Evolutionary conservation across 2,797 vertebrate genomes (phyloP).

Genomic region (Fistularia commersonii): DNA sequence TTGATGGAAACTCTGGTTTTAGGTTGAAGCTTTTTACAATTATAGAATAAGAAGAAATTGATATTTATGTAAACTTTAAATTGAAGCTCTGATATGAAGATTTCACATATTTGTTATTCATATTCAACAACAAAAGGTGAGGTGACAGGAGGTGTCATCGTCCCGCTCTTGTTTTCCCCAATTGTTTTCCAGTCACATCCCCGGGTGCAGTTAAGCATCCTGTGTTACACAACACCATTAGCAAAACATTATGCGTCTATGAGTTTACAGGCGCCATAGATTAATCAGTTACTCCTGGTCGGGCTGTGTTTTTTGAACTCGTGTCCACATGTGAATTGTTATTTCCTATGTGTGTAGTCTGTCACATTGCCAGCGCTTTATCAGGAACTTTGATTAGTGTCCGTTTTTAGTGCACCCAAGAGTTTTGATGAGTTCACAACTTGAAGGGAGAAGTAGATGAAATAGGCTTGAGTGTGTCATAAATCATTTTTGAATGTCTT

Average conservation of each 20-base stretch:
- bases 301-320: not conserved
- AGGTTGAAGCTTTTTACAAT: too few relatives aligned
- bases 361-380: not conserved
- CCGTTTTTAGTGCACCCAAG: not conserved
- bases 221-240: not conserved
- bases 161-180: not conserved
- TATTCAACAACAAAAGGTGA: too few relatives aligned
- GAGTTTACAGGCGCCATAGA: constrained; percentile 1
- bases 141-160: not conserved
- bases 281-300: constrained; percentile 19
- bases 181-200: not conserved
- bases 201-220: not conserved
- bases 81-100: too few relatives aligned
- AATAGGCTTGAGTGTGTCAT: too few relatives aligned
- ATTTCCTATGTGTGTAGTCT: not conserved
- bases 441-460: not conserved
- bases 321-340: not conserved
- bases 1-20: too few relatives aligned
- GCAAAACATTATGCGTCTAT: not conserved
- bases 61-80: too few relatives aligned
- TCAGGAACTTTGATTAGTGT: not conserved
- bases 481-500: too few relatives aligned
- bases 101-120: too few relatives aligned
- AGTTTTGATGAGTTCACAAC: not conserved
- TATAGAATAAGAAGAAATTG: too few relatives aligned